phyloP scores from a whole-genome alignment of 2,888 invertebrate species.

The Rhamnusium bicolor region DNA sequence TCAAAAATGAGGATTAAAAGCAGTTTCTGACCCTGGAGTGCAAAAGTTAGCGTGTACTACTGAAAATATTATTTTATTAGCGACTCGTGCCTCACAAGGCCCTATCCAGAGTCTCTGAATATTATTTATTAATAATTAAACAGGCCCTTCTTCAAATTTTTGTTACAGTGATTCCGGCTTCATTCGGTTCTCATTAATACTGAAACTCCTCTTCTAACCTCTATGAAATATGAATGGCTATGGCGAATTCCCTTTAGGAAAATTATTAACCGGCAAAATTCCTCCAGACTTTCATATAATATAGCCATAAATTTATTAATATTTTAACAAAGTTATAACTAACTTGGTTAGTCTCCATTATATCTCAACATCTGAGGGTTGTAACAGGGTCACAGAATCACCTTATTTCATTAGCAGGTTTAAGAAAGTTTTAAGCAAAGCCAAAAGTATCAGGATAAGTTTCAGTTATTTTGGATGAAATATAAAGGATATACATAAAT shows the following conservation, averaged over 20 bases:
- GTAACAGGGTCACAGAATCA: neutral
- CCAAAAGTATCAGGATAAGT: neutral
- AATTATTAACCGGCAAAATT: neutral
- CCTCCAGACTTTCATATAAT: neutral
- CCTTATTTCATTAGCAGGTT: neutral
- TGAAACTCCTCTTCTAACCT: neutral
- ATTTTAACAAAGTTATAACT: neutral
- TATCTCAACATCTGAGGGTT: neutral
- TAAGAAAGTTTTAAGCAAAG: neutral
- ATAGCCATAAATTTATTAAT: neutral
- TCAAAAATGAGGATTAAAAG: too few relatives aligned
- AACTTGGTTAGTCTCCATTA: neutral
- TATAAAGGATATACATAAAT: neutral
- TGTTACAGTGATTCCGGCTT: neutral
- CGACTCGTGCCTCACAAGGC: too few relatives aligned
- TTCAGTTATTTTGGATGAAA: neutral
- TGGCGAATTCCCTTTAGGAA: neutral
- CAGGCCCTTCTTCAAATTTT: neutral
- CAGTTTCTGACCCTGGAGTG: too few relatives aligned
- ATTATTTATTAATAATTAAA: too few relatives aligned
- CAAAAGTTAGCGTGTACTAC: too few relatives aligned
- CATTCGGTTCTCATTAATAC: neutral
- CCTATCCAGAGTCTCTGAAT: too few relatives aligned
- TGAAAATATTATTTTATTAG: too few relatives aligned
- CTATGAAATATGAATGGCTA: neutral